phyloP scores from a whole-genome alignment of 1,140 invertebrate genomes.

The Lepidotrigona ventralis region DNA sequence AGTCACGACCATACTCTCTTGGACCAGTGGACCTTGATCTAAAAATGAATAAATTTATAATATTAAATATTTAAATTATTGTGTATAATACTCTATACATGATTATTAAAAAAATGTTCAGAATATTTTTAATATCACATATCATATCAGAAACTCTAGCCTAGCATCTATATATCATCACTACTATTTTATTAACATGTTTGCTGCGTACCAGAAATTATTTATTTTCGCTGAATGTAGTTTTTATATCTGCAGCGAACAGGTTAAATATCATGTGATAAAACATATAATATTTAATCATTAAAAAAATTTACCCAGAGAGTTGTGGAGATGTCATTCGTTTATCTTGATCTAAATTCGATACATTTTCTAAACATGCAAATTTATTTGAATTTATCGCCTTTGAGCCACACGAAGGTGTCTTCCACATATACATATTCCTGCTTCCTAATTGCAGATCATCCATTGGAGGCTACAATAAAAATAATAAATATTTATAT shows the following conservation, averaged over 20 bases:
- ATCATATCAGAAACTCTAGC: conserved; percentile 76
- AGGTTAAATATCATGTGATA: background rate
- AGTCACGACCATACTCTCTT: conserved; percentile 73
- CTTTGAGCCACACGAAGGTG: conserved; percentile 58
- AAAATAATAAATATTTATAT: background rate
- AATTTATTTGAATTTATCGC: conserved; percentile 77
- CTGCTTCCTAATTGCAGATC: conserved; percentile 77
- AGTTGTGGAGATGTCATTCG: conserved; percentile 67
- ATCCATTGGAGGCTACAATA: conserved; percentile 74
- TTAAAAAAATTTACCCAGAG: conserved; percentile 72
- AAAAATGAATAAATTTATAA: conserved; percentile 47
- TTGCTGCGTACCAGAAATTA: no score
- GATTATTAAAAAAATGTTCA: conserved; percentile 51
- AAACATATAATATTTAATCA: background rate
- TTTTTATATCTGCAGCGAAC: no score
- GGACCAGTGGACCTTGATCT: conserved; percentile 77
- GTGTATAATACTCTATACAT: background rate
- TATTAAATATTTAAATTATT: conserved; percentile 26
- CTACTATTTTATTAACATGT: background rate
- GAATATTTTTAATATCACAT: conserved; percentile 65
- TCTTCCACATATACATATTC: conserved; percentile 71
- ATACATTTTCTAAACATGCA: conserved; percentile 75
- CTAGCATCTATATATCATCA: conserved; percentile 69
- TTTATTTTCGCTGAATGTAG: no score
- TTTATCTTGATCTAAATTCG: conserved; percentile 75